phyloP scores from a whole-genome alignment of 1,140 invertebrate species.

The Cephus cinctus region DNA sequence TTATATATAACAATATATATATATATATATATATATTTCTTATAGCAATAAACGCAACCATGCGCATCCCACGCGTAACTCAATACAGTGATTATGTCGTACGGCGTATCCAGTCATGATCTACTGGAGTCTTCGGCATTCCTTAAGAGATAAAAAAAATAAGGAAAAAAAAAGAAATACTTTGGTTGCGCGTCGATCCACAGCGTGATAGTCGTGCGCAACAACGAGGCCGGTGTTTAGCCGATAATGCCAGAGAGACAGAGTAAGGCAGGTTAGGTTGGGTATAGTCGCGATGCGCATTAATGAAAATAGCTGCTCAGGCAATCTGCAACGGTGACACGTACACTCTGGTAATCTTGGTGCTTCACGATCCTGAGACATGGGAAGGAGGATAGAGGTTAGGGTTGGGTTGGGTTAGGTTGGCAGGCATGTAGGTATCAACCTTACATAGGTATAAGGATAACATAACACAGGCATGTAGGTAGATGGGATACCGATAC shows the following conservation, averaged over 20 bases:
- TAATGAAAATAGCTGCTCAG: slow-evolving; percentile 7
- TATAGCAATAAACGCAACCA: too few species aligned
- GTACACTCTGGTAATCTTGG: slow-evolving; percentile 19
- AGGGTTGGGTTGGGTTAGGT: too few species aligned
- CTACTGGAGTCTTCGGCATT: slow-evolving; percentile 10
- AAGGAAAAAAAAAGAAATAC: too few species aligned
- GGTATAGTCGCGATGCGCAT: neutral
- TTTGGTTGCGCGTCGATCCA: slow-evolving; percentile 15
- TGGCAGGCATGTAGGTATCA: too few species aligned
- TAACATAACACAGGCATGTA: too few species aligned
- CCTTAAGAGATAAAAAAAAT: too few species aligned
- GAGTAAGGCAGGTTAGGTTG: too few species aligned
- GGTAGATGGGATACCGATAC: neutral
- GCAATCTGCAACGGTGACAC: slow-evolving; percentile 21
- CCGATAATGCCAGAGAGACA: slow-evolving; percentile 26
- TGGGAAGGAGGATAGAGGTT: too few species aligned
- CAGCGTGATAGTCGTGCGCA: slow-evolving; percentile 12
- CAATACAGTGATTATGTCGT: slow-evolving; percentile 31
- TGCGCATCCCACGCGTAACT: too few species aligned
- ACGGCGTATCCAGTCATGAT: slow-evolving; percentile 12
- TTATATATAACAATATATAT: too few species aligned
- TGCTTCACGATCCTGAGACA: slow-evolving; percentile 4
- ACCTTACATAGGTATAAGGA: too few species aligned
- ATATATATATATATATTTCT: too few species aligned
- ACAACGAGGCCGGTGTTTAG: slow-evolving; percentile 27